These are phyloP conservation scores for Trachymyrmex cornetzi DNA, from an alignment of 1,140 invertebrate genomes.

Conservation along the genomic window DNA sequence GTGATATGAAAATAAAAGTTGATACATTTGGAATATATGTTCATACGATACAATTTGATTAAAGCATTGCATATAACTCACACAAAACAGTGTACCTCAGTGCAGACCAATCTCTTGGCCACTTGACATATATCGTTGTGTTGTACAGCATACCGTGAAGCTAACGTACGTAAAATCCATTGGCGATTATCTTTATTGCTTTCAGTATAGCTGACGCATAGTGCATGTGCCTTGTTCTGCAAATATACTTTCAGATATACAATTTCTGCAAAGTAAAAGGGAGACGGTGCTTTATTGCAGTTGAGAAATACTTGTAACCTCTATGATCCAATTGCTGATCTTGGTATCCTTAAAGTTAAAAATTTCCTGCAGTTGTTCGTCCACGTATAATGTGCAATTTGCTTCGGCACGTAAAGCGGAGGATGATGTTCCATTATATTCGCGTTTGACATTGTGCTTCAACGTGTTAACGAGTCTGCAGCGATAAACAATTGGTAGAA, in stretches of 20 bases:
- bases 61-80: background rate
- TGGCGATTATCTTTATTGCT: slow-evolving; percentile 80
- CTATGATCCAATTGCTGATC: slow-evolving; percentile 86
- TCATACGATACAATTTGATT: background rate
- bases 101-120: slow-evolving; percentile 79
- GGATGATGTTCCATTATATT: background rate
- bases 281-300: slow-evolving; percentile 1
- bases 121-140: slow-evolving; percentile 82
- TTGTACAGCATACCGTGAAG: slow-evolving; percentile 83
- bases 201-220: slow-evolving; percentile 81
- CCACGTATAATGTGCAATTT: slow-evolving; percentile 32
- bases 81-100: slow-evolving; percentile 73
- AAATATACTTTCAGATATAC: slow-evolving; percentile 72
- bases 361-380: slow-evolving; percentile 82
- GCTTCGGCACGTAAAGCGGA: background rate
- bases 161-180: slow-evolving; percentile 82
- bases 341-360: slow-evolving; percentile 83
- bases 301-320: slow-evolving; percentile 78
- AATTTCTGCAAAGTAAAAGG: slow-evolving; percentile 19
- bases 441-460: background rate
- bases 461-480: background rate
- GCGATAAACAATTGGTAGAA: background rate
- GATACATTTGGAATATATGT: too few relatives aligned
- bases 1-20: background rate
- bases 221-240: slow-evolving; percentile 83